Evolutionary conservation across 2,113 vertebrate genomes (phyloP).

Genomic region (Deroptyus accipitrinus): DNA sequence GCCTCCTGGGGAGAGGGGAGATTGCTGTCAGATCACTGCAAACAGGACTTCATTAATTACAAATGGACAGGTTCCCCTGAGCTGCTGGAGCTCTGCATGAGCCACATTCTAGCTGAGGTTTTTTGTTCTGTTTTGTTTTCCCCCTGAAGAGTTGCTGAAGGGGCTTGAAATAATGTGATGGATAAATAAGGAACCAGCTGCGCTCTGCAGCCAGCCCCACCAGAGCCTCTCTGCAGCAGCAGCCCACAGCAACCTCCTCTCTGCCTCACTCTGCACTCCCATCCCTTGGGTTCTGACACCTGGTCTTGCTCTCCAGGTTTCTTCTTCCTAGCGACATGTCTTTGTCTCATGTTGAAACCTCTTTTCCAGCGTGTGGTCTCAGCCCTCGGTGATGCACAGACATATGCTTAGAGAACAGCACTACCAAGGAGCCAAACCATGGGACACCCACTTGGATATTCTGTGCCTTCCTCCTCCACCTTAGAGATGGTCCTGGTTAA

Average conservation of each 20-base stretch:
- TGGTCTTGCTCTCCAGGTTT: slow-evolving; percentile 1
- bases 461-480: neutral
- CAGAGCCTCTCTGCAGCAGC: neutral
- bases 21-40: neutral
- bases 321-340: neutral
- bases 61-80: neutral
- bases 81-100: neutral
- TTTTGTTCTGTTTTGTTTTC: neutral
- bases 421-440: neutral
- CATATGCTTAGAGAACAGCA: neutral
- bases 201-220: neutral
- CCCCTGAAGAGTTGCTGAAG: neutral
- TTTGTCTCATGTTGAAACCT: neutral
- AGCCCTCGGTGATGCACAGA: neutral
- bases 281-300: neutral
- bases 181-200: slow-evolving; percentile 38
- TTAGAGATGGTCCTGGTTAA: neutral
- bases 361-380: slow-evolving; percentile 1
- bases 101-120: neutral
- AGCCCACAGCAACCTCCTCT: neutral
- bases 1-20: neutral
- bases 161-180: neutral
- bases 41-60: slow-evolving; percentile 31
- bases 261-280: neutral
- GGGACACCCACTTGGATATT: neutral